phyloP scores from a whole-genome alignment of 2,113 vertebrate species.

The Platysternon megacephalum region DNA sequence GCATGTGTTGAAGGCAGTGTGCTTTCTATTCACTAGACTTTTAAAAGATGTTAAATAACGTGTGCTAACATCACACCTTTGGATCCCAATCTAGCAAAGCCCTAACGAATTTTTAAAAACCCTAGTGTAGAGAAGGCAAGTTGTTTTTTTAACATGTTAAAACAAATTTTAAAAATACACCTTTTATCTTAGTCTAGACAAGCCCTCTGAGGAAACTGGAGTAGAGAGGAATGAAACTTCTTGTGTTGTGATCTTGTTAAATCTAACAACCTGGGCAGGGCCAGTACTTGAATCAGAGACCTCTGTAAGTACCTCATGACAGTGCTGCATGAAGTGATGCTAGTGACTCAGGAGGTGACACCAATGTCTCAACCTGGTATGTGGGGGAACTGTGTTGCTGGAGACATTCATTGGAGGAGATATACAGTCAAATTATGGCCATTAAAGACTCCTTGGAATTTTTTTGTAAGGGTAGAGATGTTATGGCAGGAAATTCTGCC shows the following conservation, averaged over 20 bases:
- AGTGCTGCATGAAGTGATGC: not conserved
- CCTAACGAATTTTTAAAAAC: not conserved
- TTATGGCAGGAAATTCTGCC: not conserved
- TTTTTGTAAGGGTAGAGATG: not conserved
- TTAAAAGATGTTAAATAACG: not conserved
- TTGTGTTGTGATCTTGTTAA: not conserved
- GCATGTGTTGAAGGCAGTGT: not conserved
- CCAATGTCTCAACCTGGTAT: not conserved
- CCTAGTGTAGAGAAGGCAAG: not conserved
- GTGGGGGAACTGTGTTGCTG: not conserved
- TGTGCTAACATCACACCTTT: not conserved
- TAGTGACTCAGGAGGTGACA: not conserved
- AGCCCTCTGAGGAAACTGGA: not conserved
- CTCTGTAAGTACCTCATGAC: not conserved
- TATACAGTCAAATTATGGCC: not conserved
- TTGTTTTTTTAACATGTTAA: not conserved
- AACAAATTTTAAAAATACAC: not conserved
- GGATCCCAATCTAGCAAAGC: not conserved
- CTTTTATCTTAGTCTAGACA: not conserved
- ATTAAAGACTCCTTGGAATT: not conserved
- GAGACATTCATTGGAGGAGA: not conserved
- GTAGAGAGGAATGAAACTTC: not conserved
- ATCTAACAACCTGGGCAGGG: fast-evolving
- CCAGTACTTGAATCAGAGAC: not conserved
- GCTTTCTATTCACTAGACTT: not conserved